Base-by-base conservation (phyloP, 2,113 vertebrate species). In the Oxyura jamaicensis region DNA sequence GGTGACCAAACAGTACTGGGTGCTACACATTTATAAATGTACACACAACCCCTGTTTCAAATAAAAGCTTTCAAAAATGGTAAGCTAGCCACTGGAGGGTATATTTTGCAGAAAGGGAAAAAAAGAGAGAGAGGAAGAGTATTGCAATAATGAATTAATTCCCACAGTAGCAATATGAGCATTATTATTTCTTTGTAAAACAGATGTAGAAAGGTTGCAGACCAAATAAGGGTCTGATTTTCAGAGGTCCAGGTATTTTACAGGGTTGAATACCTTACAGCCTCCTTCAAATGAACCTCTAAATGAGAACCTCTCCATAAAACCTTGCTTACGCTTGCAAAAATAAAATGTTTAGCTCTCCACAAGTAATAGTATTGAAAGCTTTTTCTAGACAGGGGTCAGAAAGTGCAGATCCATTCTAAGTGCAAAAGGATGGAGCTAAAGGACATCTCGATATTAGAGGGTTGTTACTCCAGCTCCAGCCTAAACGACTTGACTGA, bases 311-410 rank as follows among this genome's bases (percentile, higher is more conserved):
- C 73, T 62, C 80, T 78, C 86, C 48, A 36, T 82, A 91, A 81
- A 84, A 58, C 69, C 86, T 69, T 86, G 93, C 93, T 96, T 96
- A 82, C 3, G 10, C 42, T 65, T 88, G 86, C 93, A 92, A 50
- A 96, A 95, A 55, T 10, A n/a, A 39, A 72, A 22, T 52, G 86
- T 88, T 91, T 56, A 44, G 35, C 85, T 67, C 56, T 88, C 44
- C 80, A 44, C 76, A 48, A 78, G 93, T 73, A 94, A 95, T 78
- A 72, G 83, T 20, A 83, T 10, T 88, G 95, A 92, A 96, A 93
- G 76, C 83, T 93, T 93, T 93, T 58, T 48, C 86, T 8, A 41
- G 88, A 26, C 86, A 86, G 80, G 72, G 88, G 90, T 95, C 93
- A 92, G 90, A 23, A 41, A 94, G 80, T 86, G 92, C 92, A 91